Percentiles rank a stretch among this genome's conserved stretches.
Conservation (phyloP, 1,140 invertebrate genomes). For the Rhopalosiphum padi region DNA sequence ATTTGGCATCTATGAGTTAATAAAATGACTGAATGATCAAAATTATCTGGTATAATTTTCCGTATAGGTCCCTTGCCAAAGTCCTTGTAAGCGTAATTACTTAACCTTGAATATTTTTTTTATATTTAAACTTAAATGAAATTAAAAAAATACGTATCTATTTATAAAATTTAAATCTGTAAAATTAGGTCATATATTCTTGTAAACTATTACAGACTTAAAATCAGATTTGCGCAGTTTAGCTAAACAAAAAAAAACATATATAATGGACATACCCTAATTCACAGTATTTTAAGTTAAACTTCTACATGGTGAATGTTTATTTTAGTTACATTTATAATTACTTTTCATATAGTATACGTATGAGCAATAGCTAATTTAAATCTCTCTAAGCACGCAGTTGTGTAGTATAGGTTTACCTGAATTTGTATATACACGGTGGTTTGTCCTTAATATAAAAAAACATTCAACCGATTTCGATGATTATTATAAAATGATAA, state of each 20-base stretch:
- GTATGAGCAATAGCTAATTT: not conserved
- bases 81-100: not conserved
- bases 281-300: not conserved
- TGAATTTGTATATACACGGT: not conserved
- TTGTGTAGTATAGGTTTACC: not conserved
- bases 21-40: not conserved
- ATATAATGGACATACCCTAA: not conserved
- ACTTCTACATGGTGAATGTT: not conserved
- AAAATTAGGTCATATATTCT: conserved; percentile 28
- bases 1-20: conserved; percentile 13
- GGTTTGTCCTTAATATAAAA: not conserved
- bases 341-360: not conserved
- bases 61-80: conserved; percentile 11
- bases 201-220: conserved; percentile 3
- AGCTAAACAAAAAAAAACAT: not conserved
- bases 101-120: conserved; percentile 45
- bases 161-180: conserved; percentile 17
- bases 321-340: conserved; percentile 17
- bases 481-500: not conserved
- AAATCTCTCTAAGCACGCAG: not conserved
- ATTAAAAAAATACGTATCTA: not conserved
- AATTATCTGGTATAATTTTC: conserved; percentile 6
- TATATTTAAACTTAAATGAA: not conserved
- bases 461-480: too few species aligned
- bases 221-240: conserved; percentile 7